These are phyloP conservation scores for Drosophila pectinifera DNA, from an alignment of 1,140 invertebrate species.

Conservation along the genomic window DNA sequence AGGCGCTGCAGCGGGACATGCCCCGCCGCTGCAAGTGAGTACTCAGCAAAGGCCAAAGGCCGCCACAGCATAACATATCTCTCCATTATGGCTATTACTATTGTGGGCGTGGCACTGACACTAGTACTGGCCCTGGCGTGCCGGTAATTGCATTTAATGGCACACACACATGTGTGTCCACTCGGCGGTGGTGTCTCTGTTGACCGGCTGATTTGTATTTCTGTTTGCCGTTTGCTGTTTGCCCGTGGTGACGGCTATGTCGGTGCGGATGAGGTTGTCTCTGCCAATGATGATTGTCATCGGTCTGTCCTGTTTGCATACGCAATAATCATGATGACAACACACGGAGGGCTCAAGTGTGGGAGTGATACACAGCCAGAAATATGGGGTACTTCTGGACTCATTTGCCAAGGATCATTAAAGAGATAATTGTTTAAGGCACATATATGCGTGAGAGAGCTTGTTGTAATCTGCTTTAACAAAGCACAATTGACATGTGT, in stretches of 20 bases:
- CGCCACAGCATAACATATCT: constrained; percentile 10
- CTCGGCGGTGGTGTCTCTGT: constrained; percentile 20
- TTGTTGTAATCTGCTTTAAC: no score
- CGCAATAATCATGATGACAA: constrained; percentile 64
- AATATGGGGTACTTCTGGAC: no score
- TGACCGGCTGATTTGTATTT: constrained; percentile 66
- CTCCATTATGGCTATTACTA: constrained; percentile 21
- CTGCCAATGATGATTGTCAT: constrained; percentile 62
- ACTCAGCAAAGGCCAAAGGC: constrained; percentile 4
- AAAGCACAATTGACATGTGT: no score
- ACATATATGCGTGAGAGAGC: no score
- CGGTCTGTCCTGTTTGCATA: constrained; percentile 65
- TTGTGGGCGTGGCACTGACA: constrained; percentile 30
- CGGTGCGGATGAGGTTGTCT: constrained; percentile 2
- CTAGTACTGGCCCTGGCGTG: constrained; percentile 29
- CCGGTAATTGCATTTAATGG: constrained; percentile 78
- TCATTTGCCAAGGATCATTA: background rate
- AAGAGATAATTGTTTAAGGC: no score
- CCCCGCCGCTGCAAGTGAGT: constrained; percentile 88
- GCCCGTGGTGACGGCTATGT: background rate
- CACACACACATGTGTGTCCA: constrained; percentile 8
- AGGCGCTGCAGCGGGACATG: constrained; percentile 62
- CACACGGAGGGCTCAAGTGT: background rate
- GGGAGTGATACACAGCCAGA: background rate
- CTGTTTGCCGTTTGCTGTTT: constrained; percentile 51